Base-by-base conservation (phyloP, 2,888 invertebrate genomes). In the Portevinia maculata region DNA sequence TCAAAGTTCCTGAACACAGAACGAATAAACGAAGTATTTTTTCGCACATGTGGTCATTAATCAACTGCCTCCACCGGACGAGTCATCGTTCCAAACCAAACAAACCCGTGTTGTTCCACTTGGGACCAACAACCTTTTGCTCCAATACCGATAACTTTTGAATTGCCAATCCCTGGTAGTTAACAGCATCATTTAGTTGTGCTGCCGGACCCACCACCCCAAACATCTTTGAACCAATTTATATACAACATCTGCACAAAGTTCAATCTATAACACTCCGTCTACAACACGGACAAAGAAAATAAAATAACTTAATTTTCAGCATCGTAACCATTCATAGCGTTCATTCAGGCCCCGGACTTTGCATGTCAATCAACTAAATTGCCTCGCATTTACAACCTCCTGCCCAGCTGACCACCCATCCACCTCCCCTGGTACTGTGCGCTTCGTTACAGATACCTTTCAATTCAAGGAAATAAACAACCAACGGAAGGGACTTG, bases 311-410 rank as follows among this genome's bases (percentile, higher is more conserved):
- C 79, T 69, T 44, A 41, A 69, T 69, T 65, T 53, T 17, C 41
- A 75, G 19, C 17, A 44, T 44, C 19, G 57, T 57, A 59, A 59
- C 52, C 59, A 55, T 69, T 57, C 15, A 24, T 15, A 69, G 46
- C 24, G 52, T 30, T 53, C 76, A 53, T 60, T 76, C 59, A 81
- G 70, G 64, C 50, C 44, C 48, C 69, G 64, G 76, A 59, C 76
- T 76, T 75, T 70, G 64, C 81, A 76, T 81, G 81, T 71, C 81
- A 76, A 81, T 81, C 81, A 81, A 81, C 30, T 34, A 59, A 60
- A 70, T 70, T 81, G 76, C 64, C 37, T 70, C 69, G 41, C 70
- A 70, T 79, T 71, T 73, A 52, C 50, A 60, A 53, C 52, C 37
- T 17, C 52, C 60, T 24, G 21, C 34, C 24, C 24, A 24, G 24